These are phyloP conservation scores for Dynastes tityus DNA, from an alignment of 2,888 invertebrate genomes.

Conservation along the genomic window DNA sequence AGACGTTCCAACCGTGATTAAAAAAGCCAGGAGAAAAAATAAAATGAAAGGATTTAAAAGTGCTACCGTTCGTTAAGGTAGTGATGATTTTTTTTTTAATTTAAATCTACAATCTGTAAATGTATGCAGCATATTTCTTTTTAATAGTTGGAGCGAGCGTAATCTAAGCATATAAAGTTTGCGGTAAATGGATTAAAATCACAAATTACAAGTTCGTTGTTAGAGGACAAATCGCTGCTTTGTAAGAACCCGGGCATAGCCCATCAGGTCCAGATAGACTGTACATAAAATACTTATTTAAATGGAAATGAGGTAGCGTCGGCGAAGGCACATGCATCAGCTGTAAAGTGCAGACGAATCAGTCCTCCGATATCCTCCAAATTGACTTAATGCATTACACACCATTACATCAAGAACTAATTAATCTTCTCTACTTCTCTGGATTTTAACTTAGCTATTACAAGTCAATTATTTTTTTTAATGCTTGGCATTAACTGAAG, in stretches of 20 bases:
- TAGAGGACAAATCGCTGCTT: conserved; percentile 33
- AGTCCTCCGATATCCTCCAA: conserved; percentile 58
- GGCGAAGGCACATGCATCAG: conserved; percentile 57
- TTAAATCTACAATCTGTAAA: not conserved
- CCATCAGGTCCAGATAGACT: conserved; percentile 49
- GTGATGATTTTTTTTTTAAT: not conserved
- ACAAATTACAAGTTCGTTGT: conserved; percentile 8
- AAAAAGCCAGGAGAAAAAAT: conserved; percentile 31
- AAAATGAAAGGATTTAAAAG: conserved; percentile 17
- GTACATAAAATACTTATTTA: conserved; percentile 57
- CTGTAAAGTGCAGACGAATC: conserved; percentile 59
- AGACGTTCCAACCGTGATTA: conserved; percentile 46
- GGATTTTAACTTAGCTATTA: conserved; percentile 23
- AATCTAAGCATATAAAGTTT: not conserved
- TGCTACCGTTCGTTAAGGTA: conserved; percentile 31
- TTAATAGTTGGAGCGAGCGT: too few relatives aligned
- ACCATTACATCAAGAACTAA: conserved; percentile 74
- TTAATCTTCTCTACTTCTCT: conserved; percentile 66
- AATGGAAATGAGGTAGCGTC: conserved; percentile 57
- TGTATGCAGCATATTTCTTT: not conserved
- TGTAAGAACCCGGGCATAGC: conserved; percentile 4
- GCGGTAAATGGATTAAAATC: conserved; percentile 9
- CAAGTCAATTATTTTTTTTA: not conserved
- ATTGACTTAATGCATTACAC: conserved; percentile 63
- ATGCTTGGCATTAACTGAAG: too few relatives aligned